Percentiles rank a stretch among this genome's conserved stretches.
These are phyloP conservation scores for Nasalis larvatus DNA, from an alignment of 2,113 vertebrate species.

Conservation along the genomic window DNA sequence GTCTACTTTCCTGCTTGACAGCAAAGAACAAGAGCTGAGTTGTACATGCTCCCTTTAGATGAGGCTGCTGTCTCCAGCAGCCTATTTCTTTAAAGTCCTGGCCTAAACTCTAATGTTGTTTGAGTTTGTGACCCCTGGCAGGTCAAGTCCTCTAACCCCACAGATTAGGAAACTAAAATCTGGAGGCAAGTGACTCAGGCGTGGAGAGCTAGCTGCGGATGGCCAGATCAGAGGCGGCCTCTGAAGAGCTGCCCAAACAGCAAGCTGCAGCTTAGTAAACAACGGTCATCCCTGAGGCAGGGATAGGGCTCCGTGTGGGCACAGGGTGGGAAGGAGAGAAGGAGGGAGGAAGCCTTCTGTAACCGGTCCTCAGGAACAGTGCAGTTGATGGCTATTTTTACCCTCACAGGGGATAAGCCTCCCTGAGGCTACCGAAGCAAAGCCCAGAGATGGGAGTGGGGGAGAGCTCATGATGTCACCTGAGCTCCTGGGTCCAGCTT, in stretches of 20 bases:
- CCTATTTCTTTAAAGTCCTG: background rate
- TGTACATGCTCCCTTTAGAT: background rate
- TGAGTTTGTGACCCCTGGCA: background rate
- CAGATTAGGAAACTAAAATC: background rate
- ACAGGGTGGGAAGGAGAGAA: background rate
- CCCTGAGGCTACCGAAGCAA: background rate
- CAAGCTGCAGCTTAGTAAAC: background rate
- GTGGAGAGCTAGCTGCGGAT: background rate
- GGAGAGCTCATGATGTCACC: accelerated
- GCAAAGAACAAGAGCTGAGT: no score
- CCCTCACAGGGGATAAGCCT: background rate
- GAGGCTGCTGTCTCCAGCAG: background rate
- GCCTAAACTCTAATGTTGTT: accelerated
- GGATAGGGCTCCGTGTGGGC: accelerated
- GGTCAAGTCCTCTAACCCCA: background rate
- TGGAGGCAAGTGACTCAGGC: background rate
- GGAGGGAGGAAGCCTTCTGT: no score
- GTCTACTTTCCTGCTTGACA: background rate
- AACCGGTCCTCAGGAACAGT: background rate
- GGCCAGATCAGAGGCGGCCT: background rate
- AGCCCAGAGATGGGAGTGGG: background rate
- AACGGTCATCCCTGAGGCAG: background rate
- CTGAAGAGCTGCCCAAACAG: background rate
- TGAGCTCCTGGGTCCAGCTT: background rate
- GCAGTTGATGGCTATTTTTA: background rate